Percentiles rank a stretch among this genome's conserved stretches.
phyloP scores from a whole-genome alignment of 2,113 vertebrate genomes.

The Turnix velox region DNA sequence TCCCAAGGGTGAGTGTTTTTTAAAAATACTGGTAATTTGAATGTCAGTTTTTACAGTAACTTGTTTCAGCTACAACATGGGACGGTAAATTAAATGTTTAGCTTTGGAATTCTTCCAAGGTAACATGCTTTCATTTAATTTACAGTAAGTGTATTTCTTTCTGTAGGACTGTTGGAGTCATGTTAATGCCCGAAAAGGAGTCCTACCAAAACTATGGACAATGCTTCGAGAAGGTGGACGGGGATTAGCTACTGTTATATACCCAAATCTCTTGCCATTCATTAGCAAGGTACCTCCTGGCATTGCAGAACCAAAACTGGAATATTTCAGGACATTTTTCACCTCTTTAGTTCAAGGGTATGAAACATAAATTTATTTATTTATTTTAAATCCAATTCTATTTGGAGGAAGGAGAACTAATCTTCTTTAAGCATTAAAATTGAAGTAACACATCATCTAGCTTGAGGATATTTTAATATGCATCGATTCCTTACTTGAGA shows the following conservation, averaged over 20 bases:
- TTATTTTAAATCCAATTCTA: not conserved
- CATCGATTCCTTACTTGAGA: not conserved
- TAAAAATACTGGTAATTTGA: not conserved
- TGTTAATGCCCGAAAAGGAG: slow-evolving; percentile 88
- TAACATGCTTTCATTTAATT: not conserved
- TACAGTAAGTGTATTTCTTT: not conserved
- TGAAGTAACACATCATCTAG: not conserved
- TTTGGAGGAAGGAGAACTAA: not conserved
- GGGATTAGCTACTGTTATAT: slow-evolving; percentile 86
- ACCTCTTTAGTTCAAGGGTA: slow-evolving; percentile 85
- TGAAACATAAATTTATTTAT: not conserved
- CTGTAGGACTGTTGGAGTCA: slow-evolving; percentile 92
- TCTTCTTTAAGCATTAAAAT: not conserved
- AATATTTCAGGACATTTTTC: slow-evolving; percentile 87
- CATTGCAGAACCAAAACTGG: slow-evolving; percentile 78
- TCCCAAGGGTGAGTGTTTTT: not conserved
- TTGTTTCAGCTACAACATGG: not conserved
- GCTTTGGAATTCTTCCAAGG: not conserved
- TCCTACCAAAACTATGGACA: slow-evolving; percentile 88
- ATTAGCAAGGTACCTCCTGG: slow-evolving; percentile 86
- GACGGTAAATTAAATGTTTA: not conserved
- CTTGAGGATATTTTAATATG: not conserved
- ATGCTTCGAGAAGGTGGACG: slow-evolving; percentile 87
- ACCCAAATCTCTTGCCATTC: slow-evolving; percentile 90
- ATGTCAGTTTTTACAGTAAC: not conserved